Conservation (phyloP, 2,797 vertebrate species). For the Muraenolepis orangiensis region DNA sequence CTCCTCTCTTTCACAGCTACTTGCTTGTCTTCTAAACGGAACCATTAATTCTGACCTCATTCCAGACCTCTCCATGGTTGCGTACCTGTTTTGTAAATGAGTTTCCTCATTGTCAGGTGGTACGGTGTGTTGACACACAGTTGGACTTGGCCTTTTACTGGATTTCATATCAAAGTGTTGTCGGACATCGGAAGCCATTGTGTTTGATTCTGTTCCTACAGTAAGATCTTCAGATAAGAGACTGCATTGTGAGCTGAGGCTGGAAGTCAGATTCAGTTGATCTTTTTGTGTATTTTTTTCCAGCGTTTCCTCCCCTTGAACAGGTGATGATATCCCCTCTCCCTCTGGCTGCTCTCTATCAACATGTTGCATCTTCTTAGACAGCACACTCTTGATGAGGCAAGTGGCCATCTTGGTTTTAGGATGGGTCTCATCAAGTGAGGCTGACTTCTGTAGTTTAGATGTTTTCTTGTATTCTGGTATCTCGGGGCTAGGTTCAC, state of each 20-base stretch:
- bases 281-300: slow-evolving; percentile 50
- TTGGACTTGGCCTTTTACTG: slow-evolving; percentile 61
- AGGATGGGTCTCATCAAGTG: slow-evolving; percentile 75
- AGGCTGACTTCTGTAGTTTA: slow-evolving; percentile 82
- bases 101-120: slow-evolving; percentile 48
- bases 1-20: slow-evolving; percentile 37
- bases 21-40: slow-evolving; percentile 47
- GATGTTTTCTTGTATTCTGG: slow-evolving; percentile 52
- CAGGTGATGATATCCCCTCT: slow-evolving; percentile 29
- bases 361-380: slow-evolving; percentile 85
- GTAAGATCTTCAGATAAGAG: slow-evolving; percentile 54
- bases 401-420: slow-evolving; percentile 84
- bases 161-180: slow-evolving; percentile 46
- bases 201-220: slow-evolving; percentile 45
- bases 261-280: slow-evolving; percentile 48
- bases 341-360: slow-evolving; percentile 49
- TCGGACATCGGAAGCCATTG: slow-evolving; percentile 40
- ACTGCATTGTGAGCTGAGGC: slow-evolving; percentile 59
- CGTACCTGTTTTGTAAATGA: slow-evolving; percentile 41
- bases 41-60: slow-evolving; percentile 56
- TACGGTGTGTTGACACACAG: slow-evolving; percentile 55
- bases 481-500: slow-evolving; percentile 40
- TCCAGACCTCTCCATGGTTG: slow-evolving; percentile 37
- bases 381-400: slow-evolving; percentile 86
- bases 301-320: slow-evolving; percentile 5